Percentiles rank a stretch among this genome's conserved stretches.
These are phyloP conservation scores for Brienomyrus brachyistius DNA, from an alignment of 2,113 vertebrate species.

Conservation along the genomic window DNA sequence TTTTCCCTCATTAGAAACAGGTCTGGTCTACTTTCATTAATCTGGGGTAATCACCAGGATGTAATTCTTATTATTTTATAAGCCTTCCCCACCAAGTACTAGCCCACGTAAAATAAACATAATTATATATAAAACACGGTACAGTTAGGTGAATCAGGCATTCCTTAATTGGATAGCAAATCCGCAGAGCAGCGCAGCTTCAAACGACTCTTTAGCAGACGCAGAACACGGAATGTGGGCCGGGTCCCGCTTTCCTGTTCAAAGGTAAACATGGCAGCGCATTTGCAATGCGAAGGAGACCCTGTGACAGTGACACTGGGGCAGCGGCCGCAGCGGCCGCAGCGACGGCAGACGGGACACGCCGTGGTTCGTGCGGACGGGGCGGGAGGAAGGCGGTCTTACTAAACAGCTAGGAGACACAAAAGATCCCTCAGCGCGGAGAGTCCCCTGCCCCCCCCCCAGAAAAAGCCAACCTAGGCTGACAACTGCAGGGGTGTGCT, in stretches of 20 bases:
- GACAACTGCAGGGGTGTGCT: constrained; percentile 97
- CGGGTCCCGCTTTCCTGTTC: constrained; percentile 29
- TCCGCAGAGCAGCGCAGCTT: constrained; percentile 4
- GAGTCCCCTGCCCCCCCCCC: constrained; percentile 38
- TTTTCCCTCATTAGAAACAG: neutral
- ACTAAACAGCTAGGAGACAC: constrained; percentile 41
- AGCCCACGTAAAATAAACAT: constrained; percentile 51
- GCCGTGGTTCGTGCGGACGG: no score
- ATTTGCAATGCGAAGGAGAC: constrained; percentile 50
- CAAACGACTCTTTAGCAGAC: constrained; percentile 20
- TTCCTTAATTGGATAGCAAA: constrained; percentile 15
- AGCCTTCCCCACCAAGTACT: constrained; percentile 28
- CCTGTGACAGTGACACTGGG: constrained; percentile 42
- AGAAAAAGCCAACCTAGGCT: constrained; percentile 62
- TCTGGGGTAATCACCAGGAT: no score
- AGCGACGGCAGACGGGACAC: constrained; percentile 8
- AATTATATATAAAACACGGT: constrained; percentile 40
- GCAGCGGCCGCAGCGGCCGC: constrained; percentile 33
- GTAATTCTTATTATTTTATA: constrained; percentile 42
- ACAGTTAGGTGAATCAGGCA: constrained; percentile 29
- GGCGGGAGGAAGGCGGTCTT: constrained; percentile 33
- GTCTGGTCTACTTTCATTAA: constrained; percentile 47
- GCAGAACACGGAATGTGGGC: constrained; percentile 41
- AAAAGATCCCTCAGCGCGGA: constrained; percentile 22
- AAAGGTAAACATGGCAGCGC: constrained; percentile 41